Percentiles rank a stretch among this genome's conserved stretches.
Conservation (phyloP, 2,888 invertebrate species). For the Dolichopus griseipennis region DNA sequence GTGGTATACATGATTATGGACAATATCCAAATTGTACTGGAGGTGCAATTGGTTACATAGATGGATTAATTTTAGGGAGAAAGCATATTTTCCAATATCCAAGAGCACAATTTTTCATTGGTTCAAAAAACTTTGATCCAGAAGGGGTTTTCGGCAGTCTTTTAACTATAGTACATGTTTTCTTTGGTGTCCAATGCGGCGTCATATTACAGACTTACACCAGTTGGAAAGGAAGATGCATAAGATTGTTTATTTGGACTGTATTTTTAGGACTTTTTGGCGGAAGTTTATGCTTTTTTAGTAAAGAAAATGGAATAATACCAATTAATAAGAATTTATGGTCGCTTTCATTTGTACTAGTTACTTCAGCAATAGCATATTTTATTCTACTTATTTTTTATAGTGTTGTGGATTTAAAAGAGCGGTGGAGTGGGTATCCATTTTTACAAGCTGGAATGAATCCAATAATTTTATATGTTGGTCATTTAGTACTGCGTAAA, state of each 20-base stretch:
- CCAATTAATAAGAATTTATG: conserved; percentile 94
- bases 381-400: conserved; percentile 66
- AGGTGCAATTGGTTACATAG: conserved; percentile 81
- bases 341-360: conserved; percentile 75
- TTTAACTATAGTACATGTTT: conserved; percentile 67
- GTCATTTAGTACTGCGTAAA: conserved; percentile 63
- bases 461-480: conserved; percentile 79
- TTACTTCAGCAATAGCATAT: conserved; percentile 70
- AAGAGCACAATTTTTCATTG: conserved; percentile 55
- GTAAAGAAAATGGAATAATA: conserved; percentile 66
- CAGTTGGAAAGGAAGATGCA: conserved; percentile 52
- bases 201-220: conserved; percentile 56
- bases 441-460: conserved; percentile 89
- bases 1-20: conserved; percentile 69
- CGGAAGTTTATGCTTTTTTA: conserved; percentile 62
- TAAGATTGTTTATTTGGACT: conserved; percentile 71
- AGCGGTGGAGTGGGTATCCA: conserved; percentile 78
- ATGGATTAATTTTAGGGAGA: conserved; percentile 62
- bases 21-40: conserved; percentile 68
- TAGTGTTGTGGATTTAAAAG: conserved; percentile 63
- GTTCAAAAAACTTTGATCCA: conserved; percentile 72
- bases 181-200: conserved; percentile 76
- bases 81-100: conserved; percentile 69
- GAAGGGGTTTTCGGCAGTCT: conserved; percentile 81
- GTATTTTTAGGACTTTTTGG: conserved; percentile 58